Conservation (phyloP, 2,113 vertebrate species). For the Lycaon pictus region DNA sequence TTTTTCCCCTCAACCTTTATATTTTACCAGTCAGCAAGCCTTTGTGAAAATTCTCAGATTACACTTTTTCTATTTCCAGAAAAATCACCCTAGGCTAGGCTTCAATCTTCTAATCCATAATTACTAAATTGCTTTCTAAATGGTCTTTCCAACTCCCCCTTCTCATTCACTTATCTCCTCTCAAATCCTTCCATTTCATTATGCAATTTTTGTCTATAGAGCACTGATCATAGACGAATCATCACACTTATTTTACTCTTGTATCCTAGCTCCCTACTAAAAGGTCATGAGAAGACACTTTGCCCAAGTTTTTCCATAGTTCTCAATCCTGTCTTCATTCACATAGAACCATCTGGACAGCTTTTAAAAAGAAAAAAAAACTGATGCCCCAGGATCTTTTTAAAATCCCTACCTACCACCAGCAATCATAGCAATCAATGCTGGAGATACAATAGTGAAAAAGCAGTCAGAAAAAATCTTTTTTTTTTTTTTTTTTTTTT, state of each 20-base stretch:
- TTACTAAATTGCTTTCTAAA: slow-evolving; percentile 71
- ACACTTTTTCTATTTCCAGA: slow-evolving; percentile 60
- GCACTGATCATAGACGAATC: not conserved
- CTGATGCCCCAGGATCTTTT: not conserved
- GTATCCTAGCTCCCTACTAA: not conserved
- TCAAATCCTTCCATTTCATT: slow-evolving; percentile 19
- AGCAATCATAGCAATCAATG: not conserved
- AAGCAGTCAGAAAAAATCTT: not conserved
- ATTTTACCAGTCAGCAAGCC: slow-evolving; percentile 43
- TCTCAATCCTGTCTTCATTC: not conserved
- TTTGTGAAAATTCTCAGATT: slow-evolving; percentile 71
- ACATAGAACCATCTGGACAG: not conserved
- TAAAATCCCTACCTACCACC: not conserved
- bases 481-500: too few species aligned
- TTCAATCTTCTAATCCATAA: slow-evolving; percentile 67
- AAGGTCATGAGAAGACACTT: not conserved
- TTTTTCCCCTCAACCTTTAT: slow-evolving; percentile 26
- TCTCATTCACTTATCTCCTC: slow-evolving; percentile 25
- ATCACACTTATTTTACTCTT: not conserved
- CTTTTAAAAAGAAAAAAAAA: not conserved
- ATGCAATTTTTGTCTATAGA: not conserved
- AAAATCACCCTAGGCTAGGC: slow-evolving; percentile 51
- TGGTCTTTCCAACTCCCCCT: not conserved
- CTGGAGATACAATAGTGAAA: not conserved
- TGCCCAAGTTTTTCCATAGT: not conserved